Conservation (phyloP, 2,888 invertebrate genomes). For the Ametastegia equiseti region DNA sequence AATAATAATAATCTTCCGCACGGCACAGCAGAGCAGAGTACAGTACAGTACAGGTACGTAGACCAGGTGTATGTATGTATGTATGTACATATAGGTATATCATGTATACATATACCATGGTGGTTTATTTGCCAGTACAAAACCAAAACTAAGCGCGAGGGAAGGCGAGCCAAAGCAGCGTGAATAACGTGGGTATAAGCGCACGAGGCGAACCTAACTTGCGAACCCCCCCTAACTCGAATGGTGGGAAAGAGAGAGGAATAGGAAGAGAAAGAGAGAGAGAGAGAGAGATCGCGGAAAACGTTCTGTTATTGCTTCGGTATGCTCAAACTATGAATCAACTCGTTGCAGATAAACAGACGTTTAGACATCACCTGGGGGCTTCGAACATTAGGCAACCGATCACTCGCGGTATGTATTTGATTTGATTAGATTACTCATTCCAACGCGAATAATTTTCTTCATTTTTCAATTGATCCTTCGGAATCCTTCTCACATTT, state of each 20-base stretch:
- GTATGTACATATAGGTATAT: not conserved
- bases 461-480: too few relatives aligned
- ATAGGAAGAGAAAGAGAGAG: too few relatives aligned
- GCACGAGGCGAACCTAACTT: not conserved
- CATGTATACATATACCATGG: not conserved
- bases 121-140: slow-evolving; percentile 31
- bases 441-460: too few relatives aligned
- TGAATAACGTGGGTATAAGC: slow-evolving; percentile 14
- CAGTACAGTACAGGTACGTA: not conserved
- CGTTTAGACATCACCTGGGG: not conserved
- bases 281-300: not conserved
- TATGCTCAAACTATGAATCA: slow-evolving; percentile 9
- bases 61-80: too few relatives aligned
- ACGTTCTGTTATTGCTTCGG: not conserved
- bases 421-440: too few relatives aligned
- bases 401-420: not conserved
- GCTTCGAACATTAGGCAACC: not conserved
- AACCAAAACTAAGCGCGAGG: slow-evolving; percentile 11
- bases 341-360: slow-evolving; percentile 10
- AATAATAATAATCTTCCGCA: slow-evolving; percentile 20
- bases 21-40: not conserved
- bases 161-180: slow-evolving; percentile 21
- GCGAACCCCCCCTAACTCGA: not conserved
- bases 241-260: not conserved
- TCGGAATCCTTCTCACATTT: too few relatives aligned